Conservation (phyloP, 2,113 vertebrate species). For the Helogale parvula region DNA sequence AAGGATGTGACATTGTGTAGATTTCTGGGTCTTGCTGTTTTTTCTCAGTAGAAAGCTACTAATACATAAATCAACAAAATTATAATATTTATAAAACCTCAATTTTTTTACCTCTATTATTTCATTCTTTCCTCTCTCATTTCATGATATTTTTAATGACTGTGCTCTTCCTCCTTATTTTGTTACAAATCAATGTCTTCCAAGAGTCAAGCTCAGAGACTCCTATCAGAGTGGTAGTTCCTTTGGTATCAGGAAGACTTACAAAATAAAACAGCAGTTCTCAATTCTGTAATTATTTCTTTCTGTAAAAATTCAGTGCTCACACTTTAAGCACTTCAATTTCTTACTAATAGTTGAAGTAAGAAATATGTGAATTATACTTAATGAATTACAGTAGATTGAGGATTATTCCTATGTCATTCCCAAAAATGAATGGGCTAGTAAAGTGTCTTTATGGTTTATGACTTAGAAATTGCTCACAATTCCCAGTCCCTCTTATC, state of each 20-base stretch:
- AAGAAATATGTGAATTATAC: background rate
- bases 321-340: background rate
- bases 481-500: background rate
- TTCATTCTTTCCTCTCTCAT: background rate
- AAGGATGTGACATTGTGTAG: background rate
- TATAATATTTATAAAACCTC: background rate
- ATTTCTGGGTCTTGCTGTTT: background rate
- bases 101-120: background rate
- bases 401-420: background rate
- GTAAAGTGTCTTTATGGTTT: background rate
- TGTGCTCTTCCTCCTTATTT: conserved; percentile 13
- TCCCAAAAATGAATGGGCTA: background rate
- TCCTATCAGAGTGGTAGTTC: background rate
- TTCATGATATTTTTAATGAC: conserved; percentile 9
- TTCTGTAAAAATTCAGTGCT: background rate
- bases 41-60: background rate
- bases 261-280: background rate
- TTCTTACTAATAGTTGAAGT: background rate
- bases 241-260: background rate
- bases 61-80: background rate
- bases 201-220: background rate
- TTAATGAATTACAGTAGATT: conserved; percentile 11
- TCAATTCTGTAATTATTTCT: background rate
- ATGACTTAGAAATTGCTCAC: background rate
- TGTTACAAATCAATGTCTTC: background rate